A percentile compares a stretch with the other conserved stretches of the same genome.
Evolutionary conservation across 2,888 invertebrate species (phyloP).

Genomic region (Drosophila pseudotakahashii): DNA sequence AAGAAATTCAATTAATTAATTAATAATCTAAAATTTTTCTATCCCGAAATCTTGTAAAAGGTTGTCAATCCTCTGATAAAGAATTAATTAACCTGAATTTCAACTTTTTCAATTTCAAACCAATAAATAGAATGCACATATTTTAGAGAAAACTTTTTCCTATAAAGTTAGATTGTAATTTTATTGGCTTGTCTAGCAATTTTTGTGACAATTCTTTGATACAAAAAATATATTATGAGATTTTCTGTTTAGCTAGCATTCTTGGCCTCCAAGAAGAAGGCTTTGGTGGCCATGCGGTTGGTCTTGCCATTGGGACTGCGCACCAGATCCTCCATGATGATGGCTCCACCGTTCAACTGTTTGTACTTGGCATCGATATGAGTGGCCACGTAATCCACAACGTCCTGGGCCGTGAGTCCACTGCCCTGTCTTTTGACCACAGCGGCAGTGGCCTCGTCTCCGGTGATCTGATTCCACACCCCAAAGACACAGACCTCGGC

Average conservation of each 20-base stretch:
- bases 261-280: slow-evolving; percentile 47
- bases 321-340: slow-evolving; percentile 68
- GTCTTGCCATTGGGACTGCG: slow-evolving; percentile 72
- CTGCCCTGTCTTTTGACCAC: slow-evolving; percentile 59
- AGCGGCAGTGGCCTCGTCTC: slow-evolving; percentile 74
- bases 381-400: slow-evolving; percentile 64
- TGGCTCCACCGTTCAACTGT: slow-evolving; percentile 71
- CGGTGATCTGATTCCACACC: slow-evolving; percentile 65
- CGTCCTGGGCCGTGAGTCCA: slow-evolving; percentile 61
- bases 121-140: too few relatives aligned
- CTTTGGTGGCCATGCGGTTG: slow-evolving; percentile 52
- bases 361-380: slow-evolving; percentile 63
- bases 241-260: slow-evolving; percentile 3
- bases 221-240: neutral
- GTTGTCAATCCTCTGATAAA: too few relatives aligned
- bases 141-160: too few relatives aligned
- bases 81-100: too few relatives aligned
- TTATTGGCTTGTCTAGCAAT: too few relatives aligned
- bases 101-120: too few relatives aligned
- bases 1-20: too few relatives aligned
- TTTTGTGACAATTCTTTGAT: neutral
- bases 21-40: too few relatives aligned
- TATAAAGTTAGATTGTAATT: too few relatives aligned
- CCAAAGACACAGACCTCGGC: slow-evolving; percentile 75
- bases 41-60: too few relatives aligned